These are phyloP conservation scores for Enteromius viviparus DNA, from an alignment of 2,797 vertebrate genomes.

Conservation along the genomic window DNA sequence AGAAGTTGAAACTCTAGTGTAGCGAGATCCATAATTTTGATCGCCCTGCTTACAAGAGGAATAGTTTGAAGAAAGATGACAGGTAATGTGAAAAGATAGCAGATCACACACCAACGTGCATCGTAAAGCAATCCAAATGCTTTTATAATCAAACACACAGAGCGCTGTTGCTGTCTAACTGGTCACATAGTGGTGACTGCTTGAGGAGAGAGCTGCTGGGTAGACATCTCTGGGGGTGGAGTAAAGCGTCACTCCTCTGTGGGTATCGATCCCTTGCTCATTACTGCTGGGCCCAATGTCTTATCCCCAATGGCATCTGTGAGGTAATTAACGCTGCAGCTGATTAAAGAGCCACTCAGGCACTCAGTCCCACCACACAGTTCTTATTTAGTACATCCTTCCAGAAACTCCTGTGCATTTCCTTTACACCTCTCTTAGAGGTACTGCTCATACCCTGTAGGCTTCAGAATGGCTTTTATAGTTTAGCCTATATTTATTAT, in stretches of 20 bases:
- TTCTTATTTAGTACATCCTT: constrained; percentile 4
- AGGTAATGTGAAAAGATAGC: neutral
- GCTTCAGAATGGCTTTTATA: neutral
- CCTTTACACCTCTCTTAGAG: constrained; percentile 10
- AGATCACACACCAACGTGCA: neutral
- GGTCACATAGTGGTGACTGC: neutral
- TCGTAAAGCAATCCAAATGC: neutral
- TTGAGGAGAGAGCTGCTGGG: constrained; percentile 44
- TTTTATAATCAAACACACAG: constrained; percentile 4
- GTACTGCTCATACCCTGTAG: neutral
- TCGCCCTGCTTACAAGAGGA: neutral
- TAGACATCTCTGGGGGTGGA: constrained; percentile 61
- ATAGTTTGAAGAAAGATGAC: neutral
- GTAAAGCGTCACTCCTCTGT: constrained; percentile 66
- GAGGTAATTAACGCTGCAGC: constrained; percentile 75
- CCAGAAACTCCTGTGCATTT: constrained; percentile 1
- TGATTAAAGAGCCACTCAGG: constrained; percentile 72
- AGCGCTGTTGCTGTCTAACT: neutral
- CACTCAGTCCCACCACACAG: constrained; percentile 1
- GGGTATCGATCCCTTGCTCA: constrained; percentile 74
- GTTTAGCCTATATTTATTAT: neutral
- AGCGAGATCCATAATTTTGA: neutral
- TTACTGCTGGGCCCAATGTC: constrained; percentile 72
- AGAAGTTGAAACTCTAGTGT: neutral
- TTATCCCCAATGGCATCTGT: constrained; percentile 65